phyloP scores from a whole-genome alignment of 2,888 invertebrate species.

The Acanthosepion lycidas region DNA sequence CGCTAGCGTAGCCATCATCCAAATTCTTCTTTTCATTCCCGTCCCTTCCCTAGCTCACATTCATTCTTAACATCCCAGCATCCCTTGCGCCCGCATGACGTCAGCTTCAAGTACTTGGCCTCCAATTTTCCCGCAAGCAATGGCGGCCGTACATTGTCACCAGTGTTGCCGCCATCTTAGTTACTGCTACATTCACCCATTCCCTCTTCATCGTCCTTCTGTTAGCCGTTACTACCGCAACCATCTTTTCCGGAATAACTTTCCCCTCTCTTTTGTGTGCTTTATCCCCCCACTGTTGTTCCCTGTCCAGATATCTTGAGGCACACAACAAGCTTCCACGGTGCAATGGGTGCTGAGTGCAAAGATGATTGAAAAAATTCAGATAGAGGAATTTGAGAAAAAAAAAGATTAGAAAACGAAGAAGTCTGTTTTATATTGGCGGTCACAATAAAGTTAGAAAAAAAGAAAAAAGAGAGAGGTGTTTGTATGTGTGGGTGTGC shows the following conservation, averaged over 20 bases:
- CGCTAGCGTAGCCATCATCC: background rate
- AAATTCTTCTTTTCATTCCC: background rate
- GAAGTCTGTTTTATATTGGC: too few relatives aligned
- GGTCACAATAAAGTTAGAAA: too few relatives aligned
- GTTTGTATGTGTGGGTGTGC: too few relatives aligned
- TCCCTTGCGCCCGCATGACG: background rate
- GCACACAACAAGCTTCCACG: background rate
- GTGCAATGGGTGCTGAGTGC: background rate
- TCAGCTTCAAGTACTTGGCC: constrained; percentile 20
- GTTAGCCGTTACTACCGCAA: background rate
- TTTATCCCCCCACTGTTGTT: background rate
- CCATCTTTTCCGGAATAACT: background rate
- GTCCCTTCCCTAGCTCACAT: background rate
- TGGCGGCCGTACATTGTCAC: constrained; percentile 15
- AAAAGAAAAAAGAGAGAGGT: too few relatives aligned
- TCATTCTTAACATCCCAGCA: background rate
- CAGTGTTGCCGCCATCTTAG: background rate
- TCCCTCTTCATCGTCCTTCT: background rate
- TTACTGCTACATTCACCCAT: background rate
- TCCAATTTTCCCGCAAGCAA: background rate
- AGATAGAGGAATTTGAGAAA: background rate
- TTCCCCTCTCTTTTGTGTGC: background rate
- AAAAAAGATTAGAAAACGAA: background rate
- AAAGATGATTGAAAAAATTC: background rate
- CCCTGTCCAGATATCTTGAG: constrained; percentile 17